Conservation (phyloP, 2,888 invertebrate genomes). For the Lamproptera curius region DNA sequence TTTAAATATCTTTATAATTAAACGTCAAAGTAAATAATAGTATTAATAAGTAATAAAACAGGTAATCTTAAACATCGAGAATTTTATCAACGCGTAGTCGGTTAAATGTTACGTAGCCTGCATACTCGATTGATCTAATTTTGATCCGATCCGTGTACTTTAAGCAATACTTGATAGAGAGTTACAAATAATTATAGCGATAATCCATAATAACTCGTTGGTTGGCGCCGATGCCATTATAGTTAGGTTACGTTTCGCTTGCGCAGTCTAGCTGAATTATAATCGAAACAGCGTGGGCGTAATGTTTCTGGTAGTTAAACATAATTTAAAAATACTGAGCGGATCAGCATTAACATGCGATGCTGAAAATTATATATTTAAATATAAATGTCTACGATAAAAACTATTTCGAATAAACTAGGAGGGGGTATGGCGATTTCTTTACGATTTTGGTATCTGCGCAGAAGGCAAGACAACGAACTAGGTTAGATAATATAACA, state of each 20-base stretch:
- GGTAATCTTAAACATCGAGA: too few species aligned
- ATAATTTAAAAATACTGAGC: conserved; percentile 10
- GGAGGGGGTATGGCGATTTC: too few species aligned
- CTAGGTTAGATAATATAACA: conserved; percentile 22
- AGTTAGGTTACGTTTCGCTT: conserved; percentile 42
- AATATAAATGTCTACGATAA: background rate
- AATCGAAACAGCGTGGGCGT: conserved; percentile 29
- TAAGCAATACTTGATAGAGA: conserved; percentile 10
- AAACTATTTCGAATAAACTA: too few species aligned
- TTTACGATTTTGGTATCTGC: too few species aligned
- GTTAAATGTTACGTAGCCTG: conserved; percentile 7
- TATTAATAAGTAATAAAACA: too few species aligned
- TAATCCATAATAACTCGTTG: conserved; percentile 53
- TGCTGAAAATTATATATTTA: background rate
- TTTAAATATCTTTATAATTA: too few species aligned
- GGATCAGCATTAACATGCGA: background rate
- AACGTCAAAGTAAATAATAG: too few species aligned
- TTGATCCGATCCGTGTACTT: conserved; percentile 5
- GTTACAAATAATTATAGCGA: conserved; percentile 48
- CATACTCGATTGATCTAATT: conserved; percentile 11
- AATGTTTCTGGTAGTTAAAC: conserved; percentile 13
- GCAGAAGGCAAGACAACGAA: conserved; percentile 28
- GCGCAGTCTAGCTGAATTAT: conserved; percentile 28
- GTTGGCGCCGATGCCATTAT: conserved; percentile 62
- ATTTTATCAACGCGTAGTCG: too few species aligned